A percentile compares a stretch with the other conserved stretches of the same genome.
Conservation (phyloP, 2,888 invertebrate genomes). For the Tinea semifulvella region DNA sequence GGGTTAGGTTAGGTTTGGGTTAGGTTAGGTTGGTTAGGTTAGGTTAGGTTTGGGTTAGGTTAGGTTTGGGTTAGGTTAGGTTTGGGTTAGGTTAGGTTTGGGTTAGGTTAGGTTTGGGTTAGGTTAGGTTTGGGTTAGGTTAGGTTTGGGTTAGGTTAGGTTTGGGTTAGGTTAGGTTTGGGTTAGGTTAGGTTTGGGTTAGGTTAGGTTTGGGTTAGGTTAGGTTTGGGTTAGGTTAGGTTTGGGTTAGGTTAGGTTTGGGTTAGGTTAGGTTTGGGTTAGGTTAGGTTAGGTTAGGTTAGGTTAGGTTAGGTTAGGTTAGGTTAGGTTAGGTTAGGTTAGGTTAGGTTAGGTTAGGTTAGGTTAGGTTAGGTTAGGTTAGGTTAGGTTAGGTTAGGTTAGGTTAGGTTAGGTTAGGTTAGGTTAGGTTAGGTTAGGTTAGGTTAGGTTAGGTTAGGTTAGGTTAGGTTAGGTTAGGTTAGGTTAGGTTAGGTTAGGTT, state of each 20-base stretch:
- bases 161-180: slow-evolving; percentile 13
- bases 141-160: slow-evolving; percentile 16
- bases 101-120: slow-evolving; percentile 17
- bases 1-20: slow-evolving; percentile 23
- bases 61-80: slow-evolving; percentile 17
- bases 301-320: slow-evolving; percentile 14
- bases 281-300: slow-evolving; percentile 15
- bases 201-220: slow-evolving; percentile 17
- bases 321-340: slow-evolving; percentile 17
- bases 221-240: slow-evolving; percentile 15
- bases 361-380: slow-evolving; percentile 19
- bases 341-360: slow-evolving; percentile 20
- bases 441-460: slow-evolving; percentile 21
- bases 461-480: slow-evolving; percentile 21
- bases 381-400: slow-evolving; percentile 17
- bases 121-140: slow-evolving; percentile 17
- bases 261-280: slow-evolving; percentile 14
- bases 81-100: slow-evolving; percentile 16
- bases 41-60: slow-evolving; percentile 17
- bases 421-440: slow-evolving; percentile 19
- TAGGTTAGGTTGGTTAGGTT: slow-evolving; percentile 21
- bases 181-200: slow-evolving; percentile 13
- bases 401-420: slow-evolving; percentile 16
- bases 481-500: slow-evolving; percentile 23
- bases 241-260: slow-evolving; percentile 13